These are phyloP conservation scores for Centrocercus urophasianus DNA, from an alignment of 2,113 vertebrate species.

Conservation along the genomic window DNA sequence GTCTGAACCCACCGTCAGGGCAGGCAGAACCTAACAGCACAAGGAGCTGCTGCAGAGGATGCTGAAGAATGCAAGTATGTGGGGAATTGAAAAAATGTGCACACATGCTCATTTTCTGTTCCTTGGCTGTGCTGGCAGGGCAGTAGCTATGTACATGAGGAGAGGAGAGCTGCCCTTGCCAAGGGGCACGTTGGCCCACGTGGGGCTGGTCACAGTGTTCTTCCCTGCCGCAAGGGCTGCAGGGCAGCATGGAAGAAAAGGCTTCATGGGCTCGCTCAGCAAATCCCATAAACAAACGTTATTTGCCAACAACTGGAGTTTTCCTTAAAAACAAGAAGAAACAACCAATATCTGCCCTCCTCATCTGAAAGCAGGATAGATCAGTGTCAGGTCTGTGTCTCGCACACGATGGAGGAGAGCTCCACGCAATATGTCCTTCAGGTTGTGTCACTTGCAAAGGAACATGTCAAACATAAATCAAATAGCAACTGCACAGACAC, in stretches of 20 bases:
- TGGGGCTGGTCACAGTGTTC: neutral
- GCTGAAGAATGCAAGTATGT: slow-evolving; percentile 10
- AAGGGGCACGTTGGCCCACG: neutral
- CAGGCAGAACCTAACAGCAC: neutral
- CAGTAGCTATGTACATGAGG: neutral
- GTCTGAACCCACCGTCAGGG: neutral
- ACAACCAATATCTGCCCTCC: neutral
- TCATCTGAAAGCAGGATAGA: neutral
- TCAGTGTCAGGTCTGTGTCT: neutral
- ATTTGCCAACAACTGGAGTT: neutral
- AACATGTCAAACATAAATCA: slow-evolving; percentile 18
- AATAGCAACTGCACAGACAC: slow-evolving; percentile 24
- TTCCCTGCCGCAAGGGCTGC: neutral
- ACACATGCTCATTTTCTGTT: neutral
- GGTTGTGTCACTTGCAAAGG: neutral
- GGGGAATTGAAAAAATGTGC: slow-evolving; percentile 37
- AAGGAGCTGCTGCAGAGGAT: neutral
- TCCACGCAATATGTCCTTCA: accelerated
- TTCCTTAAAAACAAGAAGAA: neutral
- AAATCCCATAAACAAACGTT: neutral
- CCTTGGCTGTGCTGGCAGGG: neutral
- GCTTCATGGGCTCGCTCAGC: accelerated
- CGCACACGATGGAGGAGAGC: neutral
- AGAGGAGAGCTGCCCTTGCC: slow-evolving; percentile 2
- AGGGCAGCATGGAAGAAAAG: neutral